phyloP scores from a whole-genome alignment of 2,113 vertebrate genomes.

The Xiphorhynchus elegans region DNA sequence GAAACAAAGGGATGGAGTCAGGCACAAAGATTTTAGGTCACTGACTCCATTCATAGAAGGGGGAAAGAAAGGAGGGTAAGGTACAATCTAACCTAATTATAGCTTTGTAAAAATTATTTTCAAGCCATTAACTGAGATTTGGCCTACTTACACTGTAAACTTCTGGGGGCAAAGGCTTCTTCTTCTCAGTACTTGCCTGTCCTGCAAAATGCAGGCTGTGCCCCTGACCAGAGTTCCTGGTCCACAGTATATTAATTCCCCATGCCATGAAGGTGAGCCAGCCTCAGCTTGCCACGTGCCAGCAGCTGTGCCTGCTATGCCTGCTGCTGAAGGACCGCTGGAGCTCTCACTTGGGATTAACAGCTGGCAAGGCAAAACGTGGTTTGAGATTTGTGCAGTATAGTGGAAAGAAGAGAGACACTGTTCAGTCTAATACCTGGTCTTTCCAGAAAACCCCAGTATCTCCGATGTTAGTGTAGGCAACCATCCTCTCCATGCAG shows the following conservation, averaged over 20 bases:
- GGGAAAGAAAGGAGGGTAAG: background rate
- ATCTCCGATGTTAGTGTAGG: accelerated
- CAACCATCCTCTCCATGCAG: background rate
- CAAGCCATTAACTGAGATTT: constrained; percentile 39
- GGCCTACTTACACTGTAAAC: constrained; percentile 25
- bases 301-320: background rate
- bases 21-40: constrained; percentile 42
- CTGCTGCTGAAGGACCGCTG: background rate
- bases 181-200: background rate
- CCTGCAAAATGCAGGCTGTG: background rate
- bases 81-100: constrained; percentile 58
- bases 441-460: background rate
- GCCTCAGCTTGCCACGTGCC: accelerated
- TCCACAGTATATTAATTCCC: background rate
- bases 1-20: constrained; percentile 32
- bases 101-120: constrained; percentile 37
- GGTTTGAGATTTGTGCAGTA: background rate
- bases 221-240: background rate
- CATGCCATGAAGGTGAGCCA: background rate
- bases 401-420: background rate
- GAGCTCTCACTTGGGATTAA: background rate
- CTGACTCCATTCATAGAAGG: constrained; percentile 25
- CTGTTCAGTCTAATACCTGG: background rate
- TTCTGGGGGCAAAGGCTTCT: background rate
- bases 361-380: background rate